Percentiles rank a stretch among this genome's conserved stretches.
Evolutionary conservation across 2,888 invertebrate genomes (phyloP).

Genomic region (Tiphia femorata): DNA sequence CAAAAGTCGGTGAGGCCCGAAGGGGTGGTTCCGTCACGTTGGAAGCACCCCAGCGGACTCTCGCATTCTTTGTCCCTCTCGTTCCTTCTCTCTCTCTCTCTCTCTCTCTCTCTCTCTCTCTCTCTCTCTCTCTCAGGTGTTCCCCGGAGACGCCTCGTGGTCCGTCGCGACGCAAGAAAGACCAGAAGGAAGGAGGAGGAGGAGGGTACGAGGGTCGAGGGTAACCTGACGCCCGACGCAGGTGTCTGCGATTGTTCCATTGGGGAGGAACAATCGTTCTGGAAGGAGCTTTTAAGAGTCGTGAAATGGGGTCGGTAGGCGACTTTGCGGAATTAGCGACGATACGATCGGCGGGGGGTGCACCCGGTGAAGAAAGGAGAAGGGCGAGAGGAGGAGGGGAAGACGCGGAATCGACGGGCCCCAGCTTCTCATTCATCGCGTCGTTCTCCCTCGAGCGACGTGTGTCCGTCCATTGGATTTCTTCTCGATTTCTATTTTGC

Average conservation of each 20-base stretch:
- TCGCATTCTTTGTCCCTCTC: slow-evolving; percentile 23
- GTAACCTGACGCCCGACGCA: slow-evolving; percentile 63
- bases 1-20: slow-evolving; percentile 2
- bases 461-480: slow-evolving; percentile 44
- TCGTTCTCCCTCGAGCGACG: slow-evolving; percentile 5
- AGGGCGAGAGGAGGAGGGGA: slow-evolving; percentile 14
- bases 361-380: neutral
- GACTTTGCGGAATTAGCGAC: slow-evolving; percentile 32
- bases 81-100: neutral
- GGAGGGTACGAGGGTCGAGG: no score
- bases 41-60: no score
- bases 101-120: neutral
- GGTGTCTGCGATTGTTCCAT: slow-evolving; percentile 60
- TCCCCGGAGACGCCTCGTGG: slow-evolving; percentile 24
- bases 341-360: neutral
- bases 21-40: no score
- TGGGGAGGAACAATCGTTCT: slow-evolving; percentile 34
- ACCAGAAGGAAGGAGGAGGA: slow-evolving; percentile 20
- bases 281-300: slow-evolving; percentile 45
- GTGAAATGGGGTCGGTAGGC: slow-evolving; percentile 38
- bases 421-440: neutral
- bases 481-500: slow-evolving; percentile 49
- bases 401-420: neutral
- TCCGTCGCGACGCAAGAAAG: no score
- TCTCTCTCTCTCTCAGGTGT: slow-evolving; percentile 36